These are phyloP conservation scores for Lepidothrix coronata DNA, from an alignment of 2,113 vertebrate species.

Conservation along the genomic window DNA sequence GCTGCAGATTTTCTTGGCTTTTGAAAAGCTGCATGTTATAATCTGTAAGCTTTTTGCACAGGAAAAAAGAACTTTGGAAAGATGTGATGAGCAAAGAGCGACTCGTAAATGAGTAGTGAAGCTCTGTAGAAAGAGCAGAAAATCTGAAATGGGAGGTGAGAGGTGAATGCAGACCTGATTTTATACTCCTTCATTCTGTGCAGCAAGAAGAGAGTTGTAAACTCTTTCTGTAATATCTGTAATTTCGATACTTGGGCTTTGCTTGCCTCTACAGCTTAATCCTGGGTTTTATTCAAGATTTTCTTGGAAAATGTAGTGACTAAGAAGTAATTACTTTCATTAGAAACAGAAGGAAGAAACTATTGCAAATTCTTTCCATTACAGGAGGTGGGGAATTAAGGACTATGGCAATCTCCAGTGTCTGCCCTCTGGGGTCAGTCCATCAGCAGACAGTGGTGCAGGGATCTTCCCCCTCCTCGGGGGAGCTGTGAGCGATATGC, in stretches of 20 bases:
- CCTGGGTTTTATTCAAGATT: background rate
- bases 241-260: background rate
- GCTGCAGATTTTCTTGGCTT: conserved; percentile 9
- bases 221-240: background rate
- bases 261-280: background rate
- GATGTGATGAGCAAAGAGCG: background rate
- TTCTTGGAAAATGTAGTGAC: background rate
- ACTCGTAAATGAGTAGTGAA: background rate
- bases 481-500: background rate
- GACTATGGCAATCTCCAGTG: rapidly evolving
- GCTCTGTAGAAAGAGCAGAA: background rate
- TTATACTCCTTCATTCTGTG: background rate
- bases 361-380: background rate
- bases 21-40: background rate
- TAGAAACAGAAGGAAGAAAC: background rate
- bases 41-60: background rate
- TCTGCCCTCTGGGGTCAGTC: background rate
- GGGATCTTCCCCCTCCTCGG: background rate
- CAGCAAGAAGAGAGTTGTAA: background rate
- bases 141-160: background rate
- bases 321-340: background rate
- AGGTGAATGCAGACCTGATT: background rate
- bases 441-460: background rate
- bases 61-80: conserved; percentile 13
- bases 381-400: background rate